Base-by-base conservation (phyloP, 1,140 invertebrate genomes). In the Drosophila repletoides region DNA sequence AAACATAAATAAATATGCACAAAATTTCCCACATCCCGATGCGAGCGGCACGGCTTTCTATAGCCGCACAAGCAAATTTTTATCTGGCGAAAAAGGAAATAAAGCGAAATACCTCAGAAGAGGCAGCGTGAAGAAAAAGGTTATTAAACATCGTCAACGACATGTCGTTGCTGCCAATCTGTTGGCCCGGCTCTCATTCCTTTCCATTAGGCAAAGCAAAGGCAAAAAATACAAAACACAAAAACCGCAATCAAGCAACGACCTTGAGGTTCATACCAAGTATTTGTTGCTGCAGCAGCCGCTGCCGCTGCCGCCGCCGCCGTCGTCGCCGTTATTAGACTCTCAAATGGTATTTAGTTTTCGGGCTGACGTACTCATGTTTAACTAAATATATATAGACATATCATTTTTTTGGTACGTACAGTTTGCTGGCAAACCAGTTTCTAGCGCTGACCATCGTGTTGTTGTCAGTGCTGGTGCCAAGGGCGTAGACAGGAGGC, bases 181-280 rank as follows among this genome's bases (percentile, higher is more conserved):
- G 45, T 71, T 60, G 60, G 58, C 26, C 41, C 33, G 41, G 9
- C 15, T 21, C 53, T 34, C 33, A 22, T 38, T 34, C 28, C 52
- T 40, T 49, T 26, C 22, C 40, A 46, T n/a, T 41, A 66, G 53
- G 33, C 38, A n/a, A n/a, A n/a, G n/a, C n/a, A n/a, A n/a, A n/a
- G n/a, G n/a, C n/a, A n/a, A n/a, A n/a, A n/a, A n/a, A n/a, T n/a
- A n/a, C 26, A 48, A 66, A 48, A 31, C 66, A 71, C 63, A 69
- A 66, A 84, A 79, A 68, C 71, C 71, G 80, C 80, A 86, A 86
- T 86, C 81, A 86, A 67, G 55, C 60, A 76, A 86, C 80, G 80
- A 86, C 80, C 80, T 86, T 86, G 80, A 86, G 56, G 72, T 51
- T 75, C 51, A 71, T 61, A 56, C 66, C 69, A 58, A 31, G 49